A percentile compares a stretch with the other conserved stretches of the same genome.
Evolutionary conservation across 2,888 invertebrate genomes (phyloP).

Genomic region (Mantis religiosa): DNA sequence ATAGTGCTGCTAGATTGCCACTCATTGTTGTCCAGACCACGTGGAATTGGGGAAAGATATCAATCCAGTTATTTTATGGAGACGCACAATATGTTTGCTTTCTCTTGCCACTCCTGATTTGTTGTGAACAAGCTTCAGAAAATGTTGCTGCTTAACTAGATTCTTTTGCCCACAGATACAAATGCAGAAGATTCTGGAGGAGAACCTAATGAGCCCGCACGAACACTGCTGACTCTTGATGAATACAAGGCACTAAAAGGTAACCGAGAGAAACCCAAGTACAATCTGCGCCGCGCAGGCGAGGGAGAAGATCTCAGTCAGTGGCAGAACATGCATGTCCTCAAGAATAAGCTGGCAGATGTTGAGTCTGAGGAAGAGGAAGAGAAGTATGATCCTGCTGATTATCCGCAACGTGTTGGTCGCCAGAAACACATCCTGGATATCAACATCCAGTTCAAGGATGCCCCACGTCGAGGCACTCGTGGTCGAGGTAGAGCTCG

Average conservation of each 20-base stretch:
- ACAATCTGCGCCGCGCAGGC: constrained; percentile 50
- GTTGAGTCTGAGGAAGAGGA: constrained; percentile 40
- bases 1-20: too few relatives aligned
- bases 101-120: too few relatives aligned
- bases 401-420: constrained; percentile 39
- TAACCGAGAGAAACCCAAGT: constrained; percentile 45
- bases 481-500: constrained; percentile 36
- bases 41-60: too few relatives aligned
- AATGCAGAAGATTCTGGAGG: constrained; percentile 34
- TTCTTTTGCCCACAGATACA: neutral
- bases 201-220: constrained; percentile 38
- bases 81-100: too few relatives aligned
- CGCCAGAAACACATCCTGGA: constrained; percentile 42
- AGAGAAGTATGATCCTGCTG: constrained; percentile 10
- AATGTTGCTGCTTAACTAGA: neutral
- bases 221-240: constrained; percentile 46
- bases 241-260: constrained; percentile 50
- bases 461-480: constrained; percentile 39
- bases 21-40: too few relatives aligned
- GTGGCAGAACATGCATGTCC: constrained; percentile 45
- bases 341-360: constrained; percentile 40
- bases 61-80: too few relatives aligned
- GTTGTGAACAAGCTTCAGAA: too few relatives aligned
- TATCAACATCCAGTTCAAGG: constrained; percentile 44
- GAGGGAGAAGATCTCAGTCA: constrained; percentile 48